Percentiles rank a stretch among this genome's conserved stretches.
Evolutionary conservation across 1,140 invertebrate species (phyloP).

Genomic region (Leptinotarsa texana): DNA sequence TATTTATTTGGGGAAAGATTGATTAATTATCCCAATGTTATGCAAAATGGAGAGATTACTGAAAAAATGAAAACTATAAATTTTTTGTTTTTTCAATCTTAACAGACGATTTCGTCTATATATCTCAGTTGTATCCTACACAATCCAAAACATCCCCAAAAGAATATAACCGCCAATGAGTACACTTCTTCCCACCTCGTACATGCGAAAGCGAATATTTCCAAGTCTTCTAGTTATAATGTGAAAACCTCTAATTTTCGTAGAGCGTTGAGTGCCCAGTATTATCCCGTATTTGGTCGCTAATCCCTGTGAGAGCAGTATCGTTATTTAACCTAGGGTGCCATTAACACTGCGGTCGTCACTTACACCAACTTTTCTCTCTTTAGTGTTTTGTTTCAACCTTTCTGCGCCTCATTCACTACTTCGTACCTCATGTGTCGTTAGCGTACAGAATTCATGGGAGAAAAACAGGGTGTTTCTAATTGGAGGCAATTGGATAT

Average conservation of each 20-base stretch:
- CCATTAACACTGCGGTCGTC: neutral
- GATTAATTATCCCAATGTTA: too few species aligned
- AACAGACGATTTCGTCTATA: too few species aligned
- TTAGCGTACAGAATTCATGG: neutral
- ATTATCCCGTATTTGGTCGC: slow-evolving; percentile 2
- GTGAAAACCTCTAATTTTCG: neutral
- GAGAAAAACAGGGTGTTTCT: neutral
- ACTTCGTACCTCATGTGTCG: neutral
- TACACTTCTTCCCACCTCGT: too few species aligned
- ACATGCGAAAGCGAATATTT: neutral
- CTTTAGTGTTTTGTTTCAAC: slow-evolving; percentile 5
- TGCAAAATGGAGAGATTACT: too few species aligned
- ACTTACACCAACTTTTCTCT: slow-evolving; percentile 4
- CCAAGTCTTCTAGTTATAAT: neutral
- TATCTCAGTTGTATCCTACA: too few species aligned
- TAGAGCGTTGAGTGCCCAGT: neutral
- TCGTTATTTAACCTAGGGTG: neutral
- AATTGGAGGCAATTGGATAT: too few species aligned
- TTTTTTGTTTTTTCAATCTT: too few species aligned
- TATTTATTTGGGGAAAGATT: too few species aligned
- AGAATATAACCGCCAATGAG: too few species aligned
- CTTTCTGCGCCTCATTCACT: neutral
- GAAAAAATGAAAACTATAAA: too few species aligned
- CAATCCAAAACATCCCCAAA: too few species aligned
- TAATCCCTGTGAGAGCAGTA: neutral